Evolutionary conservation across 2,797 vertebrate species (phyloP).

Genomic region (Anguilla anguilla): DNA sequence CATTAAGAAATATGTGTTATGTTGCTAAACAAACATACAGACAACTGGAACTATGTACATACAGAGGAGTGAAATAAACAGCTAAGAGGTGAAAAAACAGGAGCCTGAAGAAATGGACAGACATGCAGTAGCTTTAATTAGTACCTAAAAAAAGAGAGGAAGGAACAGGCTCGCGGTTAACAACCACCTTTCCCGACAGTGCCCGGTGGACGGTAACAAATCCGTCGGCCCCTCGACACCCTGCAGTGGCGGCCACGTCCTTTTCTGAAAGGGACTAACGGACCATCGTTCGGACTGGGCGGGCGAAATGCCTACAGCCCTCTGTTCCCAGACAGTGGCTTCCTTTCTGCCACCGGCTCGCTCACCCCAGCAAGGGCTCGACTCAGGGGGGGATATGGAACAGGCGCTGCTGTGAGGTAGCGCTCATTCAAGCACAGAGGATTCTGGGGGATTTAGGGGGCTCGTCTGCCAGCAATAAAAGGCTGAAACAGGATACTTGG

Average conservation of each 20-base stretch:
- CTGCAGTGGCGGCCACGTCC: constrained; percentile 28
- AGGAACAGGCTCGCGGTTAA: neutral
- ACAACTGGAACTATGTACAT: neutral
- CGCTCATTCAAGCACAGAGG: constrained; percentile 84
- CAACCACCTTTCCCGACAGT: neutral
- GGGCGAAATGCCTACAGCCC: constrained; percentile 41
- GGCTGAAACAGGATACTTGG: constrained; percentile 96
- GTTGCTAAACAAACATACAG: neutral
- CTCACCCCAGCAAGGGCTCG: constrained; percentile 49
- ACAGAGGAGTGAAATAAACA: neutral
- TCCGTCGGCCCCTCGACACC: neutral
- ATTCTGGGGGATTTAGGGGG: constrained; percentile 90
- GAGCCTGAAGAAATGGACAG: neutral
- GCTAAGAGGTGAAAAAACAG: neutral
- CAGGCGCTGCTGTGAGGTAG: constrained; percentile 76
- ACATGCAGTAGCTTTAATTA: constrained; percentile 1
- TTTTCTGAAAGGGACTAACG: constrained; percentile 49
- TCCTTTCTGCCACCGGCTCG: constrained; percentile 43
- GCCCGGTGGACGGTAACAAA: neutral
- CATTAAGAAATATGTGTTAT: neutral
- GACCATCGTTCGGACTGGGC: constrained; percentile 53
- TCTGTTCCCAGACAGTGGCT: constrained; percentile 53
- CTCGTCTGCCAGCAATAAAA: constrained; percentile 92
- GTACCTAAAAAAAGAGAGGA: neutral
- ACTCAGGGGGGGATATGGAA: constrained; percentile 44